Conservation (phyloP, 2,113 vertebrate genomes). For the Oncorhynchus kisutch region DNA sequence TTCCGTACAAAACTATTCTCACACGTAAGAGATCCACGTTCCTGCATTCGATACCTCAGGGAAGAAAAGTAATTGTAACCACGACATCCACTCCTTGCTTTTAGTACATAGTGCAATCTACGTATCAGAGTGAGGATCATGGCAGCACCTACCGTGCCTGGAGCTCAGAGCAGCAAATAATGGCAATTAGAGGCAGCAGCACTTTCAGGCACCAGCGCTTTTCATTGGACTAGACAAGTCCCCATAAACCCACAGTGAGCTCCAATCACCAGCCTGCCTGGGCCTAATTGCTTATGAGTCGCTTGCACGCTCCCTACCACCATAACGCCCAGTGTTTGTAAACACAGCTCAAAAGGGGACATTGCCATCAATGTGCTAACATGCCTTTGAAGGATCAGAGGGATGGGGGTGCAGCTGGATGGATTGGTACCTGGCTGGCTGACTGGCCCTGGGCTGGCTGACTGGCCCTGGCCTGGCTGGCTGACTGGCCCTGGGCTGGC, state of each 20-base stretch:
- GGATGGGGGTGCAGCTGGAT: constrained; percentile 56
- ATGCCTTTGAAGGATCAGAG: constrained; percentile 58
- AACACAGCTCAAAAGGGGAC: constrained; percentile 64
- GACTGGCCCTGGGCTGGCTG: constrained; percentile 49
- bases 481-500: no score
- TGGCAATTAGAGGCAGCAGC: constrained; percentile 61
- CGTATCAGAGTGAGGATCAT: constrained; percentile 44
- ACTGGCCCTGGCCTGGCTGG: no score
- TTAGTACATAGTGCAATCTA: background rate
- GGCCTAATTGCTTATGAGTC: constrained; percentile 66
- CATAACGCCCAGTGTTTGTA: constrained; percentile 60
- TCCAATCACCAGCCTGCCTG: constrained; percentile 52
- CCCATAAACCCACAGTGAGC: constrained; percentile 67
- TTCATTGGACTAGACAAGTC: constrained; percentile 70
- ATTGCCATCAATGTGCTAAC: constrained; percentile 65
- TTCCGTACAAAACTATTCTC: background rate
- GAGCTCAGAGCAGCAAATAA: constrained; percentile 47
- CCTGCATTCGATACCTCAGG: background rate
- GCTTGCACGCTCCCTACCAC: constrained; percentile 65
- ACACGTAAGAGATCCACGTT: background rate
- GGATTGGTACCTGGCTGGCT: background rate
- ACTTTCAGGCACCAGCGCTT: constrained; percentile 73
- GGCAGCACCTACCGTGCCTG: constrained; percentile 49
- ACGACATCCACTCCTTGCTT: background rate
- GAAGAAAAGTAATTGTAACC: background rate